These are phyloP conservation scores for Drosophila percnosoma DNA, from an alignment of 2,888 invertebrate genomes.

Conservation along the genomic window DNA sequence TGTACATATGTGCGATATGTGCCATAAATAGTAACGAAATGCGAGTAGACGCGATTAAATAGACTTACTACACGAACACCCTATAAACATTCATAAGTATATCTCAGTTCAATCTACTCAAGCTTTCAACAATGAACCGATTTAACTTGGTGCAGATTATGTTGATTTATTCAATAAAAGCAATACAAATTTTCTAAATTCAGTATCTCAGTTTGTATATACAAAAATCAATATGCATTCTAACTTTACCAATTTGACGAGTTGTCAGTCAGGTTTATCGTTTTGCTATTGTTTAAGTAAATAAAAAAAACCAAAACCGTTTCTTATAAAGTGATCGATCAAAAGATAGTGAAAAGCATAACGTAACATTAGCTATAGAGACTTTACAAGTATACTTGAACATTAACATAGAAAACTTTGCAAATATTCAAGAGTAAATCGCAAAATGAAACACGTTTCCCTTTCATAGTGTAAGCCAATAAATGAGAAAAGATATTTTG, in stretches of 20 bases:
- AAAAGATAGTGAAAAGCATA: constrained; percentile 66
- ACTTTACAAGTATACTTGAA: constrained; percentile 40
- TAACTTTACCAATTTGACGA: background rate
- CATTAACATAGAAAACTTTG: constrained; percentile 37
- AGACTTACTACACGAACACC: background rate
- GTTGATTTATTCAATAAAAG: constrained; percentile 12
- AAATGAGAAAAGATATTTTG: constrained; percentile 57
- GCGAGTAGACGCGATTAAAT: background rate
- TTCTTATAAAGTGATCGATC: constrained; percentile 70
- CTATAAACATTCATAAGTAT: constrained; percentile 30
- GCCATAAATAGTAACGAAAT: constrained; percentile 58
- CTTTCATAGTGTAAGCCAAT: constrained; percentile 36
- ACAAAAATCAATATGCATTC: constrained; percentile 7
- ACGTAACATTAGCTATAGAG: constrained; percentile 56
- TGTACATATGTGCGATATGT: constrained; percentile 74
- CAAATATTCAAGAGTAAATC: constrained; percentile 51
- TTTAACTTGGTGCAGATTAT: constrained; percentile 73
- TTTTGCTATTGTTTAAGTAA: constrained; percentile 17
- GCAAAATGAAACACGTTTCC: constrained; percentile 56
- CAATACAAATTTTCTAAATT: background rate
- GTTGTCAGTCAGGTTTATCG: constrained; percentile 8
- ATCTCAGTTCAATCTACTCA: constrained; percentile 8
- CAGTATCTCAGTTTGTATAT: constrained; percentile 7
- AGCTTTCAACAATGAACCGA: constrained; percentile 29
- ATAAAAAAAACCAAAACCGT: constrained; percentile 38